Evolutionary conservation across 1,140 invertebrate genomes (phyloP).

Genomic region (Lepidurus couesii): DNA sequence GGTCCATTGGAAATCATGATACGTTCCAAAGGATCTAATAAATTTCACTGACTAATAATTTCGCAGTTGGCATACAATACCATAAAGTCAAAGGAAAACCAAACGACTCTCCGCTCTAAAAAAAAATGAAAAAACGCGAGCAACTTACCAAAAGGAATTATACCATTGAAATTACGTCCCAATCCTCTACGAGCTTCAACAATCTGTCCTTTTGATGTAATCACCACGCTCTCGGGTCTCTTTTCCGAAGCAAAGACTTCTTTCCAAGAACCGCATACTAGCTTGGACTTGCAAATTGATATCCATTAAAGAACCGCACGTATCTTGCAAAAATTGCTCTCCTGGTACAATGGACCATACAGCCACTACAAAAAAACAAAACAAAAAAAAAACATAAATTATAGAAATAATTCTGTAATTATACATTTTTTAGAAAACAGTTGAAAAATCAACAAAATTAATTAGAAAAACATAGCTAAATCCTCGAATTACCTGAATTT

Average conservation of each 20-base stretch:
- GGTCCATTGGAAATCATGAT: too few relatives aligned
- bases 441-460: too few relatives aligned
- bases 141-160: too few relatives aligned
- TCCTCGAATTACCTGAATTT: slow-evolving; percentile 23
- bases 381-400: neutral
- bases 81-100: too few relatives aligned
- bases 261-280: slow-evolving; percentile 15
- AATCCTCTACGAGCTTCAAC: neutral
- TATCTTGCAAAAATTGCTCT: slow-evolving; percentile 23
- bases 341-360: slow-evolving; percentile 24
- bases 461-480: too few relatives aligned
- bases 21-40: too few relatives aligned
- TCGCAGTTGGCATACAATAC: too few relatives aligned
- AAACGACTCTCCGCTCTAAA: too few relatives aligned
- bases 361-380: neutral
- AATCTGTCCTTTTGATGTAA: slow-evolving; percentile 33
- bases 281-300: slow-evolving; percentile 30
- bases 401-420: neutral
- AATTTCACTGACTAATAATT: too few relatives aligned
- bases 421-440: neutral
- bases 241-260: neutral
- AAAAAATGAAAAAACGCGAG: too few relatives aligned
- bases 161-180: too few relatives aligned
- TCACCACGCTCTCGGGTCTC: slow-evolving; percentile 28
- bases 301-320: slow-evolving; percentile 28